These are phyloP conservation scores for Eupithecia inturbata DNA, from an alignment of 2,888 invertebrate genomes.

Conservation along the genomic window DNA sequence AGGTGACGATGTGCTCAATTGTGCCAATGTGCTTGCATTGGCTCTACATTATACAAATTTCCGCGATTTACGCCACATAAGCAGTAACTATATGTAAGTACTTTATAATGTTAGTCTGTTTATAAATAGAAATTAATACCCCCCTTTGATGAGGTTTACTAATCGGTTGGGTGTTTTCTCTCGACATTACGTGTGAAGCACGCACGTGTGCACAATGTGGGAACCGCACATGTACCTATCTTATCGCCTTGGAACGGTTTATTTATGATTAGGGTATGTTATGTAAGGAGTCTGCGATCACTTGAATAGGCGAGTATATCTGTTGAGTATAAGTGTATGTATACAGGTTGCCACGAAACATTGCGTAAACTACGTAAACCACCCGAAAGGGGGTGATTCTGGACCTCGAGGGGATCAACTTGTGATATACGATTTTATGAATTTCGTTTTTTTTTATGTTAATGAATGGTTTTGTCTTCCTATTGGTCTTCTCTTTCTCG, in stretches of 20 bases:
- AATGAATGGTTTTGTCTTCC: too few relatives aligned
- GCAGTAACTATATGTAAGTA: neutral
- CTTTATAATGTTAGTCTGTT: neutral
- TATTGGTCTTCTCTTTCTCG: too few relatives aligned
- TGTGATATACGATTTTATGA: too few relatives aligned
- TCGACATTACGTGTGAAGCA: neutral
- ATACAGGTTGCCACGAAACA: too few relatives aligned
- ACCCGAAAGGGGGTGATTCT: too few relatives aligned
- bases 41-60: too few relatives aligned
- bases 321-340: neutral
- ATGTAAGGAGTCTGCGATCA: neutral
- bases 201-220: neutral
- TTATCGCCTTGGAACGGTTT: neutral
- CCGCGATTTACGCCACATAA: neutral
- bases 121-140: constrained; percentile 1
- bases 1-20: too few relatives aligned
- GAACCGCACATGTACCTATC: neutral
- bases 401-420: too few relatives aligned
- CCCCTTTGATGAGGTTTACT: constrained; percentile 22
- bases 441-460: too few relatives aligned
- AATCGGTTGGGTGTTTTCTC: constrained; percentile 10
- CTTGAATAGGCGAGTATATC: neutral
- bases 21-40: too few relatives aligned
- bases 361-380: too few relatives aligned
- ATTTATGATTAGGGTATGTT: neutral